Evolutionary conservation across 1,140 invertebrate species (phyloP), one percentile per base, ranked within the genome.

Genomic region (Apis cerana): DNA sequence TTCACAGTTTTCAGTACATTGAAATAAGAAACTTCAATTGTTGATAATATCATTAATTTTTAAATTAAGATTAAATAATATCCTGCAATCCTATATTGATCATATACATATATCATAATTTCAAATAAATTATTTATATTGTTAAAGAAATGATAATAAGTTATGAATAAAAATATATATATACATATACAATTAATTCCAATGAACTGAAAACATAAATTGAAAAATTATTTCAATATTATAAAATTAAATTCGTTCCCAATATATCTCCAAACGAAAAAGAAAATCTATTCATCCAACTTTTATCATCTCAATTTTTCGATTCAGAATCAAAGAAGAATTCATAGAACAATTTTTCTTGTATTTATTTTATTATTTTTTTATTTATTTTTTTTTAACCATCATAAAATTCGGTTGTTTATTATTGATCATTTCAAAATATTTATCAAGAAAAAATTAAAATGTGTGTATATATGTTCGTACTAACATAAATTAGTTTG

Each of bases 381-480:
- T 74, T 27, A 15, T 27, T 15, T 27, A 27, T n/a, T 62, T 54
- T 74, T 59, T 74, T 13, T 74, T 52, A 52, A 52, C n/a, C 58
- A 23, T 21, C n/a, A 5, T 23, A 21, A 61, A 65, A 76, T 65
- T n/a, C 48, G 11, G 13, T 65, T n/a, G 52, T 23, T 54, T 15
- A 12, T 33, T 23, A 21, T 74, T 48, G 21, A 59, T 59, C 9
- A n/a, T 17, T 19, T 8, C 19, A 54, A 27, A 11, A 67, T 11
- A 13, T 1, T 43, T 70, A 21, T 15, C n/a, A 7, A 12, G 15
- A 7, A 58, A 78, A 48, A 15, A n/a, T 33, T 1, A 33, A 23
- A 12, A 48, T 72, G 9, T 80, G 17, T 83, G 12, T 75, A 58
- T 75, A 23, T 52, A 15, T 61, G 12, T 23, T 27, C 78, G n/a